These are phyloP conservation scores for Trichogramma evanescens DNA, from an alignment of 2,888 invertebrate genomes.

Conservation along the genomic window DNA sequence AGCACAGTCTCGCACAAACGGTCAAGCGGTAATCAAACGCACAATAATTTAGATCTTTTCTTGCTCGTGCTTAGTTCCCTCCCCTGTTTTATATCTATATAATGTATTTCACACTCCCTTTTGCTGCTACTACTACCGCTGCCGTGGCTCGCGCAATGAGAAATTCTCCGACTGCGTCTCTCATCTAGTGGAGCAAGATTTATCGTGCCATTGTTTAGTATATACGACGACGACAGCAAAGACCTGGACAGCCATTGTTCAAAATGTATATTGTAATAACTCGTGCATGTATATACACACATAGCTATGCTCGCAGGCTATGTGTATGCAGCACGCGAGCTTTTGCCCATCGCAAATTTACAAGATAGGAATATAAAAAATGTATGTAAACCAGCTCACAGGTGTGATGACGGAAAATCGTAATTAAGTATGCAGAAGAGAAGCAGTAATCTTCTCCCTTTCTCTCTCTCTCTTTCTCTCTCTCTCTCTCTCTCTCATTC, in stretches of 20 bases:
- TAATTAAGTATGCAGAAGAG: constrained; percentile 4
- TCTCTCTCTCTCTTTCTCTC: background rate
- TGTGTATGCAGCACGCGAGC: constrained; percentile 6
- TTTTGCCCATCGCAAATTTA: background rate
- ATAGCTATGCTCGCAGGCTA: background rate
- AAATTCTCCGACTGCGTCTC: constrained; percentile 18
- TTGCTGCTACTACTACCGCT: background rate
- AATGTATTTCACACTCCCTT: background rate
- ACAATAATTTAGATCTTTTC: too few species aligned
- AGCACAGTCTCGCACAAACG: too few species aligned
- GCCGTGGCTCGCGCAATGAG: constrained; percentile 1
- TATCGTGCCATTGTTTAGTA: constrained; percentile 43
- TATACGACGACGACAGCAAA: constrained; percentile 20
- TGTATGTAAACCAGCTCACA: too few species aligned
- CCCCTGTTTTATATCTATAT: background rate
- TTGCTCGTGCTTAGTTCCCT: background rate
- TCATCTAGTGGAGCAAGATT: constrained; percentile 30
- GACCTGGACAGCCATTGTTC: background rate
- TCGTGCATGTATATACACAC: background rate
- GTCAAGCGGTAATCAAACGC: too few species aligned
- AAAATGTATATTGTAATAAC: too few species aligned
- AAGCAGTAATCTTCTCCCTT: background rate
- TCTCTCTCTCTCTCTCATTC: background rate
- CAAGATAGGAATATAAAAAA: background rate
- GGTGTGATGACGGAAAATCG: constrained; percentile 7